Base-by-base conservation (phyloP, 2,113 vertebrate genomes). In the Prunella himalayana region DNA sequence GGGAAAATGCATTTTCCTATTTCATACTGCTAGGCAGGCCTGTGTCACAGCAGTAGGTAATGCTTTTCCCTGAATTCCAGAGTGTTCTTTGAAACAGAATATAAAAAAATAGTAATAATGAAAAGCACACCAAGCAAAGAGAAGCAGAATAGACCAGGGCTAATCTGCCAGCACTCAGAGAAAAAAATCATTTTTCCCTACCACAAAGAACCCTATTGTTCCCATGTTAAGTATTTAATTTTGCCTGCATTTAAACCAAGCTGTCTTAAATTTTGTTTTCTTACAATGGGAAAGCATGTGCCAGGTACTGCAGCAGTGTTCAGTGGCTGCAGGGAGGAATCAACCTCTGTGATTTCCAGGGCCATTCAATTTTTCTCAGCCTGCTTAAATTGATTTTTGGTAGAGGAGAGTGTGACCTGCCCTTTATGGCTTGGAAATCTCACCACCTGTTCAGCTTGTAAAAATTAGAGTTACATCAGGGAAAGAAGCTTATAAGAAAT, bases 161-260 rank as follows among this genome's bases (percentile, higher is more conserved):
- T 92, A 92, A 88, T 95, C 95, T 94, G 80, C 76, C 86, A 92
- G 47, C 18, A 56, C 82, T 80, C 51, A 11, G 56, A 78, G 44
- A 78, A 42, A 90, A 78, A 72, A 45, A 45, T 11, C 7, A 54
- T 83, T 93, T 90, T 94, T 88, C 69, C 22, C 47, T 13, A 9
- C 39, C 76, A 95, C 94, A 97, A 94, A 95, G 95, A 84, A 37
- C 83, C 19, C 33, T 63, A 75, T 96, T 97, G 94, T 97, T 95
- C 64, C 56, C 25, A 45, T 39, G 37, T 45, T 73, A 83, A 86
- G 80, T 81, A 91, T 72, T 92, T 88, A 25, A 81, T 92, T 94
- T 96, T 94, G 76, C 56, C 57, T 92, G 50, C 16, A 25, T 86
- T 93, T 91, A 71, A 84, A 84, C 60, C 64, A 66, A 78, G 86